Base-by-base conservation (phyloP, 2,888 invertebrate genomes). In the Watsonalla binaria region DNA sequence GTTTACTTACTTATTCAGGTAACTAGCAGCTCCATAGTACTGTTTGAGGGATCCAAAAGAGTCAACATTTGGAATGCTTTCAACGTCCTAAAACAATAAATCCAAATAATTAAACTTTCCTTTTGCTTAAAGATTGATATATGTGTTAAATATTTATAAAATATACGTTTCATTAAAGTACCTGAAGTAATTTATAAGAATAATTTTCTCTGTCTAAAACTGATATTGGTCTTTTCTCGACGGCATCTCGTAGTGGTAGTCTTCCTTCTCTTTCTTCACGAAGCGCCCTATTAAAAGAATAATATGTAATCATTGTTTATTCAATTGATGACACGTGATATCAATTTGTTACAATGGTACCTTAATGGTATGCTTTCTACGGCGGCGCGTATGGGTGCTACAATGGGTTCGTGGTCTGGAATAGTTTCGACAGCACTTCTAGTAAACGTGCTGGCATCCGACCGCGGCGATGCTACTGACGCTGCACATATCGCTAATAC, bases 361-460 rank as follows among this genome's bases (percentile, higher is more conserved):
- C 86, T 87, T 52, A 87, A 75, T 7, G 95, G 95, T 55, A 94
- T 84, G 69, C 93, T 94, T 82, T 96, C 96, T 4, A 96, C 95
- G 0, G 96, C 96, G 50, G 93, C 92, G 56, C 96, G 91, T 56
- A 96, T 86, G 0, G 96, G 96, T 34, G 80, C 63, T 6, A 83
- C 76, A 46, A 90, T 76, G 2, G 83, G 83, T 13, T 82, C 84
- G 63, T 90, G 90, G 53, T 78, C 72, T 8, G 90, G 90, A 11
- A 86, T 70, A 6, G 84, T 82, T 68, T 90, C 90, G 7, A 87
- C 82, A 5, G 82, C 82, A 60, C 82, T 86, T 47, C 90, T 76
- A 11, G 70, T 60, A 59, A 90, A 89, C 9, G 78, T 65, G 15
- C 57, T 69, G 46, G 72, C 65, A 45, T 78, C 69, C 5, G 78